Evolutionary conservation across 2,888 invertebrate species (phyloP).

Genomic region (Panzeria rudis): DNA sequence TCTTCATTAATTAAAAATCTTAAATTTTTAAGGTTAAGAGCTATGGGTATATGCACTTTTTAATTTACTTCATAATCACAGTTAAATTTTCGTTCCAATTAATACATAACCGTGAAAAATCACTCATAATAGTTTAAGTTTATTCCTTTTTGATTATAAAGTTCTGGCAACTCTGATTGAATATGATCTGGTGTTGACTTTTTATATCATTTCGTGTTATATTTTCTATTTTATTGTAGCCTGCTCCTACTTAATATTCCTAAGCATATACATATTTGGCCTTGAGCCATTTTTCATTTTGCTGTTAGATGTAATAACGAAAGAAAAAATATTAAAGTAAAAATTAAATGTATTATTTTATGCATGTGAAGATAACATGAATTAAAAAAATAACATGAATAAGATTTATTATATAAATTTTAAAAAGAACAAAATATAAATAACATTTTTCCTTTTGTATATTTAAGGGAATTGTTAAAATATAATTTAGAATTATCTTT

Average conservation of each 20-base stretch:
- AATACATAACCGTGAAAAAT: too few species aligned
- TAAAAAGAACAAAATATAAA: not conserved
- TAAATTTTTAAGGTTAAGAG: too few species aligned
- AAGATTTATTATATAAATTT: slow-evolving; percentile 44
- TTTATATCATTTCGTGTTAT: slow-evolving; percentile 7
- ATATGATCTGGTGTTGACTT: slow-evolving; percentile 17
- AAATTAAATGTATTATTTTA: not conserved
- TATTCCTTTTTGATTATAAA: not conserved
- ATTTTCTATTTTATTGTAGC: slow-evolving; percentile 12
- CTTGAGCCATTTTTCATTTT: slow-evolving; percentile 65
- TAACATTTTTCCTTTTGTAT: too few species aligned
- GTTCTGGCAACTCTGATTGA: not conserved
- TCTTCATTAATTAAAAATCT: too few species aligned
- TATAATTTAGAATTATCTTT: too few species aligned
- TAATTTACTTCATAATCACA: too few species aligned
- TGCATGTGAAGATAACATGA: not conserved
- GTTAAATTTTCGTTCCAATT: too few species aligned
- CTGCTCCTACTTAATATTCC: slow-evolving; percentile 55
- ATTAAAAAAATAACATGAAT: slow-evolving; percentile 1
- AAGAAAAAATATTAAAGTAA: slow-evolving; percentile 12
- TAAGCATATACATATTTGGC: slow-evolving; percentile 62
- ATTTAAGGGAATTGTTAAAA: not conserved
- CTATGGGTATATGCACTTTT: too few species aligned
- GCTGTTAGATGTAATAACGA: slow-evolving; percentile 26
- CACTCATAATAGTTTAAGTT: too few species aligned